phyloP scores from a whole-genome alignment of 1,140 invertebrate species.

The Drosophila kurseongensis region DNA sequence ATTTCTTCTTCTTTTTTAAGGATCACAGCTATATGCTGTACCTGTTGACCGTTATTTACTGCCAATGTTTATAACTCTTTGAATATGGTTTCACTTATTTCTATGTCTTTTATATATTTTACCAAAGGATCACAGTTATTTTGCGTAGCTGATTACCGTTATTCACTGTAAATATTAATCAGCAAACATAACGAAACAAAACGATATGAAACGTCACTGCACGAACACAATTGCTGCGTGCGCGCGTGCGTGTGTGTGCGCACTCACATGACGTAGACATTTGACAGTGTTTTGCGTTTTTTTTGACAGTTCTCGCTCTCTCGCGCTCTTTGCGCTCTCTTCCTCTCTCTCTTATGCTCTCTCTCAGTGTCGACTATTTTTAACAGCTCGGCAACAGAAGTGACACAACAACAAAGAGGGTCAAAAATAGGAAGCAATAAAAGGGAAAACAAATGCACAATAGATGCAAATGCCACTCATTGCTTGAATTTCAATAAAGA shows the following conservation, averaged over 20 bases:
- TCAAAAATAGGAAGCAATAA: constrained; percentile 69
- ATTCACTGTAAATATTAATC: constrained; percentile 26
- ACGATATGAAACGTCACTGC: constrained; percentile 28
- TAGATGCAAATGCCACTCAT: constrained; percentile 67
- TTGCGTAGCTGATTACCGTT: background rate
- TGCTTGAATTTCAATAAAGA: constrained; percentile 65
- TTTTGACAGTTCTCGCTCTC: constrained; percentile 3
- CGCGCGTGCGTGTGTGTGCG: constrained; percentile 34
- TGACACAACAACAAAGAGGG: constrained; percentile 10
- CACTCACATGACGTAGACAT: constrained; percentile 38
- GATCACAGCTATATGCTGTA: background rate
- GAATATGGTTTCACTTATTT: background rate
- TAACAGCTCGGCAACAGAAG: constrained; percentile 42
- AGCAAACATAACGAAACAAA: constrained; percentile 29
- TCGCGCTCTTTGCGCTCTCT: background rate
- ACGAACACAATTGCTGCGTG: constrained; percentile 25
- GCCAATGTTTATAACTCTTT: background rate
- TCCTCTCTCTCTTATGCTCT: background rate
- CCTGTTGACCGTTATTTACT: no score
- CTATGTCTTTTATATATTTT: background rate
- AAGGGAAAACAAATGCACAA: constrained; percentile 61
- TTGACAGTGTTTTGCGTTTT: constrained; percentile 20
- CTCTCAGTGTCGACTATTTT: constrained; percentile 26
- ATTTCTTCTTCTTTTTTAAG: no score
- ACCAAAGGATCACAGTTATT: constrained; percentile 2